Evolutionary conservation across 2,888 invertebrate species (phyloP).

Genomic region (Liopterus haemorrhoidalis): DNA sequence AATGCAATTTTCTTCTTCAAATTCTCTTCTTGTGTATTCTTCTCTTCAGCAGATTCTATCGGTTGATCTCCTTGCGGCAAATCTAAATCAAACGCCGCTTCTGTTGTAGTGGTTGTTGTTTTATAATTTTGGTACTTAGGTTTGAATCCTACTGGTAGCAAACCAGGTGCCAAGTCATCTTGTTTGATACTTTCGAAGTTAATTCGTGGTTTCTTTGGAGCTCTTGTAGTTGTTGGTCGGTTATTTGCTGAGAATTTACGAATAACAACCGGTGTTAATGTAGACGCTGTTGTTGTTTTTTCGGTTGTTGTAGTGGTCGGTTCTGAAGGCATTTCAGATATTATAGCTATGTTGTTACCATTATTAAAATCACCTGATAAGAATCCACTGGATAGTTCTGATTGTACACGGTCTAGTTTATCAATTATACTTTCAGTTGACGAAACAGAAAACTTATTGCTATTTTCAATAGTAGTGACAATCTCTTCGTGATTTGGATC

Average conservation of each 20-base stretch:
- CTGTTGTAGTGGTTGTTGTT: slow-evolving; percentile 42
- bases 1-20: slow-evolving; percentile 55
- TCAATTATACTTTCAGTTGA: slow-evolving; percentile 83
- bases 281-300: slow-evolving; percentile 41
- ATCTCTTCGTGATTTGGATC: slow-evolving; percentile 10
- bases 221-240: slow-evolving; percentile 37
- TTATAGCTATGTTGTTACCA: slow-evolving; percentile 60
- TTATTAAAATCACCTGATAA: slow-evolving; percentile 66
- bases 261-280: slow-evolving; percentile 58
- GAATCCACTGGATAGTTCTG: slow-evolving; percentile 73
- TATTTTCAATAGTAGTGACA: slow-evolving; percentile 3
- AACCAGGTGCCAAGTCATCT: slow-evolving; percentile 56
- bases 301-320: slow-evolving; percentile 46
- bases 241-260: slow-evolving; percentile 55
- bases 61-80: slow-evolving; percentile 41
- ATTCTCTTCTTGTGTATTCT: slow-evolving; percentile 50
- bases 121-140: slow-evolving; percentile 47
- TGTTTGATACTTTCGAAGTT: slow-evolving; percentile 41
- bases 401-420: slow-evolving; percentile 77
- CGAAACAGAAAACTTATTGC: too few relatives aligned
- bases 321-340: slow-evolving; percentile 50
- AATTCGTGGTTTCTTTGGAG: slow-evolving; percentile 28
- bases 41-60: slow-evolving; percentile 33
- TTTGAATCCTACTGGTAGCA: slow-evolving; percentile 61
- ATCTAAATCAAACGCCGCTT: slow-evolving; percentile 32